A percentile compares a stretch with the other conserved stretches of the same genome.
These are phyloP conservation scores for Ceramica pisi DNA, from an alignment of 2,888 invertebrate genomes.

Conservation along the genomic window DNA sequence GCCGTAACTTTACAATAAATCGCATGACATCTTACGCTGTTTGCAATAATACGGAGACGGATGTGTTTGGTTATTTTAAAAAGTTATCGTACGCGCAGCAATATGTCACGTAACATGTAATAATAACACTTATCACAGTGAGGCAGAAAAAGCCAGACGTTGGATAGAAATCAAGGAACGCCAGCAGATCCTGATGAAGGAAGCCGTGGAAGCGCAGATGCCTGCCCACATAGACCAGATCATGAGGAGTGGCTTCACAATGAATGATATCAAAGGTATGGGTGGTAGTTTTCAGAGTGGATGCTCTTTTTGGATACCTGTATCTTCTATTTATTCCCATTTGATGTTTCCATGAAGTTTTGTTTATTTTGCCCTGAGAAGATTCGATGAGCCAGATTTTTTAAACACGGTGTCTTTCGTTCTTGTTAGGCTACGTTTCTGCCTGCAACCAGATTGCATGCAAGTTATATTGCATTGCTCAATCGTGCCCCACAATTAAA, in stretches of 20 bases:
- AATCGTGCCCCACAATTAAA: too few relatives aligned
- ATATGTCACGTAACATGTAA: background rate
- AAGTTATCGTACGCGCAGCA: too few relatives aligned
- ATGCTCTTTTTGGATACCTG: background rate
- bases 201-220: constrained; percentile 92
- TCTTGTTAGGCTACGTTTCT: background rate
- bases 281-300: too few relatives aligned
- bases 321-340: background rate
- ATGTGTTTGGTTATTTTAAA: too few relatives aligned
- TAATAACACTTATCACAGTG: constrained; percentile 86
- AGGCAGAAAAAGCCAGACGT: constrained; percentile 95
- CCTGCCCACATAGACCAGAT: constrained; percentile 97
- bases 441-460: too few relatives aligned
- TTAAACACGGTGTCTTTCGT: background rate
- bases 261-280: constrained; percentile 97
- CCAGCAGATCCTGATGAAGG: constrained; percentile 94
- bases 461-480: too few relatives aligned
- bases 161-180: constrained; percentile 97
- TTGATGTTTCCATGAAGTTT: constrained; percentile 20
- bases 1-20: too few relatives aligned
- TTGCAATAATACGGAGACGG: too few relatives aligned
- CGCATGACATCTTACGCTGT: too few relatives aligned
- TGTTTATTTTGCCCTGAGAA: background rate
- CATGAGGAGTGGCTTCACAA: constrained; percentile 97
- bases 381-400: constrained; percentile 19